Conservation (phyloP, 2,797 vertebrate genomes). For the Antennarius maculatus region DNA sequence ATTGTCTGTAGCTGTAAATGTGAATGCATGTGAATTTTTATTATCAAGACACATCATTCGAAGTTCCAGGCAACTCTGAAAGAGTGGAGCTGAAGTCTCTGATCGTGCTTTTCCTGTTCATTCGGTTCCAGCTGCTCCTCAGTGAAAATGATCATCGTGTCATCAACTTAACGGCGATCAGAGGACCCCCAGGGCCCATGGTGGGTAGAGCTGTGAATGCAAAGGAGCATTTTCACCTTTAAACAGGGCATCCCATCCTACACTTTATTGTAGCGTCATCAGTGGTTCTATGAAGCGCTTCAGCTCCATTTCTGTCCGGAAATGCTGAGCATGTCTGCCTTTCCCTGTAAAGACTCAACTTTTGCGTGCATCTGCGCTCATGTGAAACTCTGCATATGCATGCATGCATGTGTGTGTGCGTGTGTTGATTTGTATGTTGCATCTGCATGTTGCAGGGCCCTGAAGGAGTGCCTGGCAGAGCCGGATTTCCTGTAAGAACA, state of each 20-base stretch:
- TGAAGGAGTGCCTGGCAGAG: constrained; percentile 87
- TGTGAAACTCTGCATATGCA: neutral
- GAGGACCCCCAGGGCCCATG: constrained; percentile 80
- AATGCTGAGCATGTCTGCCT: constrained; percentile 14
- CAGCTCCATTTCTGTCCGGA: constrained; percentile 3
- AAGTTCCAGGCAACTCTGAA: too few relatives aligned
- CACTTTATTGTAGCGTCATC: neutral
- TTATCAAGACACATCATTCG: too few relatives aligned
- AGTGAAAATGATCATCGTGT: constrained; percentile 81
- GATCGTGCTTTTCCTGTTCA: neutral
- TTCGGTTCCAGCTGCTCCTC: constrained; percentile 78
- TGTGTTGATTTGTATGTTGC: constrained; percentile 22
- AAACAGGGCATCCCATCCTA: neutral
- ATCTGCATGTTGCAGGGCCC: constrained; percentile 83
- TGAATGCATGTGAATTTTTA: too few relatives aligned
- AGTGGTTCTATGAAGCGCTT: constrained; percentile 1
- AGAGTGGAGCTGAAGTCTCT: neutral
- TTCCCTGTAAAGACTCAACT: constrained; percentile 1
- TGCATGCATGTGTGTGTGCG: constrained; percentile 18
- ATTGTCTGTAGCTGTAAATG: too few relatives aligned
- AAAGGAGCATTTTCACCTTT: neutral
- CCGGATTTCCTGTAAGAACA: constrained; percentile 91
- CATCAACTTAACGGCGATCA: constrained; percentile 83
- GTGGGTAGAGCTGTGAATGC: constrained; percentile 71
- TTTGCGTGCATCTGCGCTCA: constrained; percentile 13